phyloP scores from a whole-genome alignment of 2,888 invertebrate genomes.

The Pecten maximus region DNA sequence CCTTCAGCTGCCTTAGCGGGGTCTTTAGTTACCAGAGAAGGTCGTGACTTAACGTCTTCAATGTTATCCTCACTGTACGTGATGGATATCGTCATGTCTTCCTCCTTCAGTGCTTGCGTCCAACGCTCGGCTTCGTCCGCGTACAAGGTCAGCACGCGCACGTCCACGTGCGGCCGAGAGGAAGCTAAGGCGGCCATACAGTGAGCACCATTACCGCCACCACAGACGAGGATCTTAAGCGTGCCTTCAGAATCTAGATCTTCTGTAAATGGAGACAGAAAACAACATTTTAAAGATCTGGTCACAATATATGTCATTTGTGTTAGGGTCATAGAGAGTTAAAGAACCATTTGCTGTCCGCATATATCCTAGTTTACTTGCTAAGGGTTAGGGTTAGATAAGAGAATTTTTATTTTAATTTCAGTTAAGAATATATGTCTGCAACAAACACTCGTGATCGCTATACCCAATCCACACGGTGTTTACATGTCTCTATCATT shows the following conservation, averaged over 20 bases:
- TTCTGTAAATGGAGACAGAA: background rate
- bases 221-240: constrained; percentile 65
- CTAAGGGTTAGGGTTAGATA: no score
- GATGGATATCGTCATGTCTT: constrained; percentile 58
- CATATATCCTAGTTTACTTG: no score
- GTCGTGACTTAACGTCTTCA: constrained; percentile 62
- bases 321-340: no score
- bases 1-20: constrained; percentile 65
- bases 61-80: constrained; percentile 56
- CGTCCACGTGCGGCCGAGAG: constrained; percentile 62
- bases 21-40: constrained; percentile 69
- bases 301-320: background rate
- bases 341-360: no score
- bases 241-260: background rate
- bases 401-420: no score
- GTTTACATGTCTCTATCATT: no score
- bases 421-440: no score
- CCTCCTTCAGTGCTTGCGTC: constrained; percentile 61
- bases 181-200: constrained; percentile 69
- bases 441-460: no score
- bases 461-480: no score
- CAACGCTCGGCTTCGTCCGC: constrained; percentile 74
- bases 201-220: constrained; percentile 77
- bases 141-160: constrained; percentile 69
- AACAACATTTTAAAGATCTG: background rate